phyloP scores from a whole-genome alignment of 2,888 invertebrate species.

The Tortrix viridana region DNA sequence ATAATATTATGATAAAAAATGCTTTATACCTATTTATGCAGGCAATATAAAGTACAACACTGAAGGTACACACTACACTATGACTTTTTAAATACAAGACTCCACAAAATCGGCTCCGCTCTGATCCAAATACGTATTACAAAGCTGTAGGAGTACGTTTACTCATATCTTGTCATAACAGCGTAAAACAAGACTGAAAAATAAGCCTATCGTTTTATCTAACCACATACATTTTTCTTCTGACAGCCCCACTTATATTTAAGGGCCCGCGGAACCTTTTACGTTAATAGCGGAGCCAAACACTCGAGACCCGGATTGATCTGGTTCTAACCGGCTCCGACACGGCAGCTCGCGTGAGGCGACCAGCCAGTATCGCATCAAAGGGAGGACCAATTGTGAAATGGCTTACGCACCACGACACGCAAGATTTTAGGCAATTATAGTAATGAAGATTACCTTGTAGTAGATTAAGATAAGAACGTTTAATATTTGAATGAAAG shows the following conservation, averaged over 20 bases:
- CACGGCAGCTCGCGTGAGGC: slow-evolving; percentile 39
- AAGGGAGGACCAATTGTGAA: slow-evolving; percentile 29
- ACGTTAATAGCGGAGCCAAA: slow-evolving; percentile 48
- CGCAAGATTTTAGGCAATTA: slow-evolving; percentile 12
- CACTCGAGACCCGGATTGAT: slow-evolving; percentile 45
- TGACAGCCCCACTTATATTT: slow-evolving; percentile 20
- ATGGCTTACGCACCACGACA: slow-evolving; percentile 12
- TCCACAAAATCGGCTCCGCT: too few species aligned
- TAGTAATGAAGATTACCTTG: slow-evolving; percentile 9
- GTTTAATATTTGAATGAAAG: background rate
- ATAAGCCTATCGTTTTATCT: slow-evolving; percentile 16
- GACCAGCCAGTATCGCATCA: slow-evolving; percentile 8
- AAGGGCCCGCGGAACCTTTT: slow-evolving; percentile 42
- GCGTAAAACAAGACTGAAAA: slow-evolving; percentile 8
- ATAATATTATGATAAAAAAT: too few species aligned
- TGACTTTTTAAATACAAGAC: too few species aligned
- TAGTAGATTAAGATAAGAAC: background rate
- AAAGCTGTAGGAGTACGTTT: too few species aligned
- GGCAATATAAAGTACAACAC: too few species aligned
- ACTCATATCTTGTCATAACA: background rate
- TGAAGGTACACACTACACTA: too few species aligned
- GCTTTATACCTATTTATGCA: too few species aligned
- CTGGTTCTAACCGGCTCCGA: slow-evolving; percentile 44
- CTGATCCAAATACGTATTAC: too few species aligned
- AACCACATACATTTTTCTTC: slow-evolving; percentile 19